phyloP scores from a whole-genome alignment of 2,888 invertebrate species.

The Saturnia pavonia region DNA sequence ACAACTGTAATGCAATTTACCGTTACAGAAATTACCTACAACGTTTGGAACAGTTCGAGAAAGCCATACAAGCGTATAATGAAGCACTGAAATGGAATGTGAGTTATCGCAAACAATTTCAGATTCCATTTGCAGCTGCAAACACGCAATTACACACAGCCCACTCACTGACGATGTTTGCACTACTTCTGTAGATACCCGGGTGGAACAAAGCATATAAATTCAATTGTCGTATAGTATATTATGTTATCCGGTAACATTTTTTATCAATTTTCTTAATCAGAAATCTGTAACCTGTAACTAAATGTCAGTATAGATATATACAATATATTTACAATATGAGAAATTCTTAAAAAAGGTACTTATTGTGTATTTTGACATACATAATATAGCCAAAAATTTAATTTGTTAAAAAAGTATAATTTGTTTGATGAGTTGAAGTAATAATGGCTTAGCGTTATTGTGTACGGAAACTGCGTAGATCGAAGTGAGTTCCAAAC shows the following conservation, averaged over 20 bases:
- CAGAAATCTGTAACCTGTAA: neutral
- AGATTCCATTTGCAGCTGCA: conserved; percentile 45
- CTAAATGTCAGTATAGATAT: neutral
- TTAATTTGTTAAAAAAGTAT: no score
- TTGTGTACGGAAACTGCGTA: no score
- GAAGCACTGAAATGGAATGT: conserved; percentile 76
- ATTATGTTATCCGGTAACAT: neutral
- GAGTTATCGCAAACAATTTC: conserved; percentile 49
- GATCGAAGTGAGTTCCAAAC: no score
- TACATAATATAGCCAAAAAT: no score
- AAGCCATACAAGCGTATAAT: conserved; percentile 69
- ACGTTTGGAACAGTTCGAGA: conserved; percentile 70
- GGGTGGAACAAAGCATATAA: neutral
- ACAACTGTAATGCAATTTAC: conserved; percentile 23
- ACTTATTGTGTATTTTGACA: no score
- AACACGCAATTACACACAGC: conserved; percentile 53
- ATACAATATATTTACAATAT: no score
- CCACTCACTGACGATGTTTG: conserved; percentile 47
- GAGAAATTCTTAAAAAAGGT: no score
- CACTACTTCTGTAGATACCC: neutral
- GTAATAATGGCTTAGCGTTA: no score
- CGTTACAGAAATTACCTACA: conserved; percentile 70
- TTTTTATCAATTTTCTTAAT: neutral
- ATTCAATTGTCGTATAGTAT: neutral
- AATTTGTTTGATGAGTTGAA: no score